phyloP scores from a whole-genome alignment of 2,113 vertebrate species.

The Cathartes aura region DNA sequence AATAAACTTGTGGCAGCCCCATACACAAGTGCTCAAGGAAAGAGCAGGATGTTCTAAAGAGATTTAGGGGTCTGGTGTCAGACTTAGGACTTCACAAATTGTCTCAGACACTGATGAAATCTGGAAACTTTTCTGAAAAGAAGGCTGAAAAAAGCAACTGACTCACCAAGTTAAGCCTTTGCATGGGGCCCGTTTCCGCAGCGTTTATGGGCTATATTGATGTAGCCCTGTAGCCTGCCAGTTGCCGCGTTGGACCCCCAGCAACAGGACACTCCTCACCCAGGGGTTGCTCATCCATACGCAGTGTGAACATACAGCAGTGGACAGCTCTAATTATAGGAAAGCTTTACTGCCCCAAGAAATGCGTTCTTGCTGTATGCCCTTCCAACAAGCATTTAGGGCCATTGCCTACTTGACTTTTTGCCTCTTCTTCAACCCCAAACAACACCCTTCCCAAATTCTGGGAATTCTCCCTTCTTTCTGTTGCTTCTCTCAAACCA shows the following conservation, averaged over 20 bases:
- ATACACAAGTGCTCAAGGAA: not conserved
- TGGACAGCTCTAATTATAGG: not conserved
- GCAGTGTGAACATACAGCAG: not conserved
- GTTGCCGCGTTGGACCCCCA: rapidly evolving
- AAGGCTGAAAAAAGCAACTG: not conserved
- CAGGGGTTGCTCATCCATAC: not conserved
- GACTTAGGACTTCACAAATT: not conserved
- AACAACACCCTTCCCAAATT: not conserved
- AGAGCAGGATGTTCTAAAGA: not conserved
- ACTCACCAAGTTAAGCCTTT: not conserved
- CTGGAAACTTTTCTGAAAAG: not conserved
- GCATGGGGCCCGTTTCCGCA: not conserved
- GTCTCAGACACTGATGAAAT: not conserved
- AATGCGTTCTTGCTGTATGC: not conserved
- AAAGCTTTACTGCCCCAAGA: not conserved
- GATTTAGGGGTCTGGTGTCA: not conserved
- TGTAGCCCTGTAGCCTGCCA: not conserved
- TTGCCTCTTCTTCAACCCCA: not conserved
- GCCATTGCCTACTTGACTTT: not conserved
- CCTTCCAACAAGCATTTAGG: not conserved
- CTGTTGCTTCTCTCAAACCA: not conserved
- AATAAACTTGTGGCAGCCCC: not conserved
- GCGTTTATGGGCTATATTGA: not conserved
- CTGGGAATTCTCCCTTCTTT: not conserved
- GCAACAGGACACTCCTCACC: not conserved